Conservation (phyloP, 2,797 vertebrate genomes). For the Manis crassicaudata region DNA sequence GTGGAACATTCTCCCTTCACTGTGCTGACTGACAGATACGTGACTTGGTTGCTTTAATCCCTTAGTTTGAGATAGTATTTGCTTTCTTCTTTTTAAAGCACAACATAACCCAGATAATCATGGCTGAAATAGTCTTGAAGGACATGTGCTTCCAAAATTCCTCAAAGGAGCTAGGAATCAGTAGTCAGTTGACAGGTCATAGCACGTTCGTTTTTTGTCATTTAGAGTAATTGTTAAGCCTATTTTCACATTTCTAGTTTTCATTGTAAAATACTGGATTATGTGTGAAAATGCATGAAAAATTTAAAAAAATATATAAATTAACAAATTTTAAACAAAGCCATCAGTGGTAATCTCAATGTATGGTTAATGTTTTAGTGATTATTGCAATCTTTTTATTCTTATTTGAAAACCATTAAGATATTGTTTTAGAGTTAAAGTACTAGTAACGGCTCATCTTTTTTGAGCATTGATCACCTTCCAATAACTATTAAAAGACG, state of each 20-base stretch:
- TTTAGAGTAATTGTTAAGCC: not conserved
- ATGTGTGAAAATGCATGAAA: not conserved
- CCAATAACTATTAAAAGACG: not conserved
- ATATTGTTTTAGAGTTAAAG: not conserved
- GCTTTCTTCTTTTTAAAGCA: not conserved
- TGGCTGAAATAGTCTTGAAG: not conserved
- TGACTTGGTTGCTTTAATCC: not conserved
- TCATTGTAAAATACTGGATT: not conserved
- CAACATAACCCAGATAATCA: not conserved
- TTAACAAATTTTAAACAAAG: conserved; percentile 14
- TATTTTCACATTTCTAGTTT: not conserved
- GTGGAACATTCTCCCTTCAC: not conserved
- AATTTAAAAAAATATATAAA: not conserved
- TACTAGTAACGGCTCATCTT: not conserved
- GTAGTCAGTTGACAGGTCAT: not conserved
- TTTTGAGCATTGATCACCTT: not conserved
- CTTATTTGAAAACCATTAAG: not conserved
- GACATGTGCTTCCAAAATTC: not conserved
- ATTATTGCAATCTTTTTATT: not conserved
- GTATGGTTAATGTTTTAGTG: not conserved
- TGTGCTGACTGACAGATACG: not conserved
- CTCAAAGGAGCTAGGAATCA: not conserved
- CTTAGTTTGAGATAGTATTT: not conserved
- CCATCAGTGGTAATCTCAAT: not conserved
- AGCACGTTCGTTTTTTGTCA: not conserved